Percentiles rank a stretch among this genome's conserved stretches.
Conservation (phyloP, 2,797 vertebrate genomes). For the Chlorospingus flavigularis region DNA sequence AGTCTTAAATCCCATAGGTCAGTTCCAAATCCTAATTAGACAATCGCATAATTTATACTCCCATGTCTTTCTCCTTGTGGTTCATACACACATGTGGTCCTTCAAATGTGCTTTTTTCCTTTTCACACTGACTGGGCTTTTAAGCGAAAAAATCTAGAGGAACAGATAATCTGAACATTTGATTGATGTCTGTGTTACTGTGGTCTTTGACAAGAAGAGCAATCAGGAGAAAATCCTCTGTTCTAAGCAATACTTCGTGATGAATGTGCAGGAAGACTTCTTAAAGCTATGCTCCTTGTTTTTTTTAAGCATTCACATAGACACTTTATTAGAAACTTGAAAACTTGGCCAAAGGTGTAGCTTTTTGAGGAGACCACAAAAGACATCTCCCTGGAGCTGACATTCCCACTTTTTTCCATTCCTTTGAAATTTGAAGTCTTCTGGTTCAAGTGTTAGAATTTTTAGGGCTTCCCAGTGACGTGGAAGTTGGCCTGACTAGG, state of each 20-base stretch:
- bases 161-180: not conserved
- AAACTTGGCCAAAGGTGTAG: not conserved
- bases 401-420: not conserved
- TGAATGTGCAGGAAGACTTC: not conserved
- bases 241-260: not conserved
- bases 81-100: not conserved
- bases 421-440: conserved; percentile 4
- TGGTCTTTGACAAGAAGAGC: not conserved
- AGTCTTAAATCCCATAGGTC: not conserved
- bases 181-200: not conserved
- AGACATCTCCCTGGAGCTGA: not conserved
- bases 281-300: not conserved
- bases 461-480: not conserved
- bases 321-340: not conserved
- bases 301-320: not conserved
- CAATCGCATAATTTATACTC: not conserved
- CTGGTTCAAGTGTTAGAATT: not conserved
- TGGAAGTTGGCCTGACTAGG: not conserved
- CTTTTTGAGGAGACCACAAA: not conserved
- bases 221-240: not conserved
- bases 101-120: not conserved
- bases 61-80: not conserved
- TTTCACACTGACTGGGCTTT: not conserved
- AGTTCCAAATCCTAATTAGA: not conserved
- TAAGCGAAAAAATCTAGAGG: not conserved